phyloP scores from a whole-genome alignment of 35 echinoderm and acorn worm genomes.

The Diadema setosum region DNA sequence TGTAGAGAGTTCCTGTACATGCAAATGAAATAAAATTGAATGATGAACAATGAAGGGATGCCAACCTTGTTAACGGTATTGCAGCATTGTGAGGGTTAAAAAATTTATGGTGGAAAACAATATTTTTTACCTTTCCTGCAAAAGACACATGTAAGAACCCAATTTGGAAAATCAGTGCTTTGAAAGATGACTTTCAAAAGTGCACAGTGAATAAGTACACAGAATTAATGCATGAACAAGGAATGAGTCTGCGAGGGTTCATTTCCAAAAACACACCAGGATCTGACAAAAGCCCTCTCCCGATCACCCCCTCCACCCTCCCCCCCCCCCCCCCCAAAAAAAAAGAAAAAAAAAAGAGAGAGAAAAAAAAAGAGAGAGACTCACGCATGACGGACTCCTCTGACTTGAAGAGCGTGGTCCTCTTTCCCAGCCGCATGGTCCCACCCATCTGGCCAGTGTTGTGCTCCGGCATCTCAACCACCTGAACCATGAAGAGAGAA shows the following conservation, averaged over 20 bases:
- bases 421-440: slow-evolving; percentile 88
- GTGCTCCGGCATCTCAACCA: slow-evolving; percentile 99
- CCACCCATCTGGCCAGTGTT: slow-evolving; percentile 99
- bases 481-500: slow-evolving; percentile 16
- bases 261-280: too few relatives aligned
- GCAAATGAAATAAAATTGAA: not conserved
- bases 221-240: too few relatives aligned
- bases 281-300: too few relatives aligned
- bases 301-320: too few relatives aligned
- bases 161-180: too few relatives aligned
- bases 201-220: not conserved
- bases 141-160: too few relatives aligned
- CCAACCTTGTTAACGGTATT: not conserved
- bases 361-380: slow-evolving; percentile 4
- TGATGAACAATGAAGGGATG: not conserved
- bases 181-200: too few relatives aligned
- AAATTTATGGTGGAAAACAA: too few relatives aligned
- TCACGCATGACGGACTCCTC: slow-evolving; percentile 75
- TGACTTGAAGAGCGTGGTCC: slow-evolving; percentile 88
- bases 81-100: not conserved
- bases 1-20: slow-evolving; percentile 64
- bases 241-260: too few relatives aligned
- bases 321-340: too few relatives aligned
- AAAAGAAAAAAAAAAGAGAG: not conserved
- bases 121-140: too few relatives aligned